Percentiles rank a stretch among this genome's conserved stretches.
Evolutionary conservation across 23 tunicate species (phyloP).

Genomic region (Trididemnum clinides): DNA sequence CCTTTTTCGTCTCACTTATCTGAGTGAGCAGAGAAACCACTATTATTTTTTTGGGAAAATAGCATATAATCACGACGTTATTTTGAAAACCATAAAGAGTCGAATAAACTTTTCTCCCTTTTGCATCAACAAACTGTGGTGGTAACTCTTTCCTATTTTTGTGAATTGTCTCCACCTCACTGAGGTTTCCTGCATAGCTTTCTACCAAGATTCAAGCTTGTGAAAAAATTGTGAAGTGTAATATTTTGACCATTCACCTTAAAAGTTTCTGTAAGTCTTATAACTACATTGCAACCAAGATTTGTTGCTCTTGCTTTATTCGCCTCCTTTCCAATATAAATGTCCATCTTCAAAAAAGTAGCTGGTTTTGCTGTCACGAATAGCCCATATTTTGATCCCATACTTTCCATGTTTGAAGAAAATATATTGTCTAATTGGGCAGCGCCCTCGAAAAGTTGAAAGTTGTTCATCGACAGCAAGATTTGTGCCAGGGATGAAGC

Average conservation of each 20-base stretch:
- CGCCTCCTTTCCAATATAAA: not conserved
- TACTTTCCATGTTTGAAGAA: not conserved
- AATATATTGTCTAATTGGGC: not conserved
- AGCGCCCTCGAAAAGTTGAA: not conserved
- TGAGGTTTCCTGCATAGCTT: not conserved
- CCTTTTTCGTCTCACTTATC: not conserved
- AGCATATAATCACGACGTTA: not conserved
- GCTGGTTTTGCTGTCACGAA: not conserved
- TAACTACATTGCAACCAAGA: not conserved
- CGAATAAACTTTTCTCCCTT: not conserved
- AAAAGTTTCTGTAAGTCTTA: not conserved
- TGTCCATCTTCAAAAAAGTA: not conserved
- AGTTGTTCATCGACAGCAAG: not conserved
- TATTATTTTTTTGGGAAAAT: not conserved
- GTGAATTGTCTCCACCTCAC: not conserved
- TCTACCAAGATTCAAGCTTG: not conserved
- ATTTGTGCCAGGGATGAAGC: not conserved
- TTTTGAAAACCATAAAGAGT: no score
- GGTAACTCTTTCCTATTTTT: not conserved
- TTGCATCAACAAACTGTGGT: not conserved
- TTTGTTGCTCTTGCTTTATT: not conserved
- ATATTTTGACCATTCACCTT: not conserved
- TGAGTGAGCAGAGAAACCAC: not conserved
- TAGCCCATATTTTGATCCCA: not conserved
- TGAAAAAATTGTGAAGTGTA: not conserved